Percentiles rank a stretch among this genome's conserved stretches.
Evolutionary conservation across 2,113 vertebrate genomes (phyloP).

Genomic region (Arenaria interpres): DNA sequence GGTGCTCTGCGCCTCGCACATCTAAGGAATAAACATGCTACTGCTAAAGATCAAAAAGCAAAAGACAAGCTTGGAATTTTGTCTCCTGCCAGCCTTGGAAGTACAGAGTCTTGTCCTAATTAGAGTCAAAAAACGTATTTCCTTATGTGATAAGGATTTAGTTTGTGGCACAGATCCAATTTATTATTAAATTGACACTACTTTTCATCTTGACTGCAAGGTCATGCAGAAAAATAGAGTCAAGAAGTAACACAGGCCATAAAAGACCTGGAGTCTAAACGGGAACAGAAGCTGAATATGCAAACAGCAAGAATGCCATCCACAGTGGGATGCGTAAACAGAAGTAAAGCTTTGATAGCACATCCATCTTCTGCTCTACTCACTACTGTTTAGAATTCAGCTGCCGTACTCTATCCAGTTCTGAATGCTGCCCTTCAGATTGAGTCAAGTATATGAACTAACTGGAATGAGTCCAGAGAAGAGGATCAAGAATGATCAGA

Average conservation of each 20-base stretch:
- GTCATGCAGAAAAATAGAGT: neutral
- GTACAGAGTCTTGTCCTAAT: neutral
- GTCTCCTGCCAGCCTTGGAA: neutral
- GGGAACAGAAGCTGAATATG: neutral
- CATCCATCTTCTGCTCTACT: neutral
- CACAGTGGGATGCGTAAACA: neutral
- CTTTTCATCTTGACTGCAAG: neutral
- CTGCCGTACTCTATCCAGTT: neutral
- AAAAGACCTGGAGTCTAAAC: neutral
- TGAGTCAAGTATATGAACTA: neutral
- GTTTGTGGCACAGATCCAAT: neutral
- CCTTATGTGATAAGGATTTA: neutral
- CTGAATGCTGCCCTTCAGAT: neutral
- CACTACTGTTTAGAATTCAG: neutral
- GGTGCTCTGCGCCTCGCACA: neutral
- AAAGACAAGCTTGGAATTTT: neutral
- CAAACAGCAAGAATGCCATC: neutral
- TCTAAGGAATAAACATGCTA: neutral
- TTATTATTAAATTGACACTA: neutral
- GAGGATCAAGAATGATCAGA: neutral
- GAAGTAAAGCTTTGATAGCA: neutral
- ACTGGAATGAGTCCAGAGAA: neutral
- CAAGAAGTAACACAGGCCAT: fast-evolving
- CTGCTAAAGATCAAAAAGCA: neutral
- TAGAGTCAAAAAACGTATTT: neutral